Base-by-base conservation (phyloP, 2,888 invertebrate genomes). In the Nomada ruficornis region DNA sequence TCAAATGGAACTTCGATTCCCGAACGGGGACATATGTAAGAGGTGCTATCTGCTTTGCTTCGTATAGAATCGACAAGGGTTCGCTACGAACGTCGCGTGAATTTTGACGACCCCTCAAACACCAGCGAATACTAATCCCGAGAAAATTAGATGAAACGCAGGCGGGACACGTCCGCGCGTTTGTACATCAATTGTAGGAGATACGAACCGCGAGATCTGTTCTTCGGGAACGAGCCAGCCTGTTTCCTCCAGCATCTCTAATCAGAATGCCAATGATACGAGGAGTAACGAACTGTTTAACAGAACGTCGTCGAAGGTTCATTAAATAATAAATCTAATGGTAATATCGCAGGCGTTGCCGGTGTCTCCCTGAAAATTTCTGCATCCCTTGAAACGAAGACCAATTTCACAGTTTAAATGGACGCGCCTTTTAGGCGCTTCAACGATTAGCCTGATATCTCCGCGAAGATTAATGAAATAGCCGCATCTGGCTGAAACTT, bases 401-500 rank as follows among this genome's bases (percentile, higher is more conserved):
- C 36, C 36, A 36, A 36, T 36, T 36, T 29, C 29, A 29, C 29
- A 5, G 29, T 29, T 4, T 29, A 5, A 29, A 29, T 29, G 29
- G 4, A 29, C 29, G 29, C 29, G 29, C 29, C 29, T 29, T 29
- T 29, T 36, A 29, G 29, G 29, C 7, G 29, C 29, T 29, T 29
- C 29, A 29, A 29, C 29, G 7, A 29, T 29, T 29, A 36, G 36
- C 36, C 1, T 7, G 36, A 36, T 36, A 36, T 36, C 36, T 36
- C 36, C 36, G 36, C 7, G 36, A 7, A 7, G 36, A 36, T 36
- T 36, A 36, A 36, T 36, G 36, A 26, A 55, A 11, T 57, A 44
- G 55, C 44, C 64, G 20, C n/a, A 52, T 60, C 70, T 68, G 64
- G 36, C 54, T n/a, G 52, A 72, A 47, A 91, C 93, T 95, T 92